Conservation (phyloP, 2,797 vertebrate genomes). For the Stomatorhinus walkeri region DNA sequence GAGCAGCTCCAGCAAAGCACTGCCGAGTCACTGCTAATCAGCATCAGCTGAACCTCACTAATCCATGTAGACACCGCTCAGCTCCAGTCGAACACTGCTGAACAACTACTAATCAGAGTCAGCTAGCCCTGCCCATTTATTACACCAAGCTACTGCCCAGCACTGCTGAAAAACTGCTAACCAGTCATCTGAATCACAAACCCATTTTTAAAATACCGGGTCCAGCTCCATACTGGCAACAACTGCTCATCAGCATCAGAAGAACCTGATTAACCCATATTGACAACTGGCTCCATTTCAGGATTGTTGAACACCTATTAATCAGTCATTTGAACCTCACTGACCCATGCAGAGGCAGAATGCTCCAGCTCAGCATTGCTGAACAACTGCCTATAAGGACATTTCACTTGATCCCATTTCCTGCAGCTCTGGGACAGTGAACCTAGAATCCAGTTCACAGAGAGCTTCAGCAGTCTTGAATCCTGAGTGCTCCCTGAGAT, state of each 20-base stretch:
- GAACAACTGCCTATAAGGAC: neutral
- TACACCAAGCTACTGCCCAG: neutral
- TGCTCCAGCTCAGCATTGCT: neutral
- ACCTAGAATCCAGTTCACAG: neutral
- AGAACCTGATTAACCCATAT: neutral
- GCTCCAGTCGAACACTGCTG: neutral
- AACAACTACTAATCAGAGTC: neutral
- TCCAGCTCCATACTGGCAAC: neutral
- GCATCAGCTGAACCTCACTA: neutral
- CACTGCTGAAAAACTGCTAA: neutral
- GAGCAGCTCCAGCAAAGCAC: neutral
- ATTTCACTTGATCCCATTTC: too few relatives aligned
- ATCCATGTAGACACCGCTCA: neutral
- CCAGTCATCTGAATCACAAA: neutral
- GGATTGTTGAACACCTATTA: neutral
- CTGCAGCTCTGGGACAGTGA: neutral
- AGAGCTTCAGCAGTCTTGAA: neutral
- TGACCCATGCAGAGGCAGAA: neutral
- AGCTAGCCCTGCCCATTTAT: neutral
- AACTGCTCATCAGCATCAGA: neutral
- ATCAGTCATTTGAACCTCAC: neutral
- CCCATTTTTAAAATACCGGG: neutral
- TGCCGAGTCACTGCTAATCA: neutral
- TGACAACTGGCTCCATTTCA: neutral
- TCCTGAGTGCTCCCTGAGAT: neutral